Evolutionary conservation across 2,797 vertebrate genomes (phyloP), one percentile per base, ranked within the genome.

Genomic region (Hirundo rustica): DNA sequence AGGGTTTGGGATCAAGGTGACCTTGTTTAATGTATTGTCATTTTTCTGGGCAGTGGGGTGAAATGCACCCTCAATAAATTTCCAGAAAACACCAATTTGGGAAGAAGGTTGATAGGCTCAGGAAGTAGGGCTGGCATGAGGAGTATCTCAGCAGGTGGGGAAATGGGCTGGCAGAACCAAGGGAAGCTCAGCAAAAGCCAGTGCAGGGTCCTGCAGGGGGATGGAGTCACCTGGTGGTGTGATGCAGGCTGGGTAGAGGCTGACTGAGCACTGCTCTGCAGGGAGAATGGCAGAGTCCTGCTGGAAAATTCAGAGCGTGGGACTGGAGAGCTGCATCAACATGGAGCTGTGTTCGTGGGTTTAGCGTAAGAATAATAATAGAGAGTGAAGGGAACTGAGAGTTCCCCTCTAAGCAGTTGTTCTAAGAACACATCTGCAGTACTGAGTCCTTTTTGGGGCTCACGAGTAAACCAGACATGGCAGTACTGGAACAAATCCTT

Each of bases 31-130:
- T 26, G 17, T 75, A 18, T 45, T 67, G 19, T 34, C 13, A 14
- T 4, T 66, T 45, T 11, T 72, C 50, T 50, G 55, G 29, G 29
- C 42, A 54, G 6, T 0, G 5, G 25, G 18, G 2, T 68, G 42
- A 78, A 75, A 26, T 30, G 29, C 19, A 27, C 16, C 29, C 47
- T 50, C 30, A 45, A 0, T 23, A 8, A 16, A 58, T 70, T 82
- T 65, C 29, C 34, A 50, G 58, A 15, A 3, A 27, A 0, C 34
- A 26, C 13, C 15, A 12, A 0, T 51, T 32, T 86, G 53, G 34
- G 48, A 62, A 27, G 47, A 60, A 47, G 26, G 11, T 55, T 0
- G 0, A 7, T 36, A 15, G 0, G 3, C 12, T 60, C 32, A 25
- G 18, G 76, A 30, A 9, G 36, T 3, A 9, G 36, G 27, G 45